phyloP scores from a whole-genome alignment of 2,888 invertebrate species.

The Orchestes rusci region DNA sequence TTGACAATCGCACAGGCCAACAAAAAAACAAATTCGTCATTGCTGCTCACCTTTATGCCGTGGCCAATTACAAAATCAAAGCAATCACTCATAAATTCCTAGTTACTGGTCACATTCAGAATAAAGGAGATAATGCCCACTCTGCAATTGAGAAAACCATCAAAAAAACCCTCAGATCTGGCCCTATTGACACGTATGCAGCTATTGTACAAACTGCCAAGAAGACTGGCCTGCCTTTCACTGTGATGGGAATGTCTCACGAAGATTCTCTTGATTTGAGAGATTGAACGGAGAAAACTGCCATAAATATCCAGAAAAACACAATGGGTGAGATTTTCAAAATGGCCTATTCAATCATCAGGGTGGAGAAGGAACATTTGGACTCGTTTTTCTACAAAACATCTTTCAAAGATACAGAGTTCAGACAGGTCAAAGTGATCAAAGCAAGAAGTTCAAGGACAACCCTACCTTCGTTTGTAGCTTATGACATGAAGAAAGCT shows the following conservation, averaged over 20 bases:
- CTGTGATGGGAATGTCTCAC: constrained; percentile 1
- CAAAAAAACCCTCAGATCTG: constrained; percentile 4
- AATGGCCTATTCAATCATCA: background rate
- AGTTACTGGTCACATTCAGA: too few species aligned
- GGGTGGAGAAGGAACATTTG: constrained; percentile 4
- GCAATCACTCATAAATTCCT: constrained; percentile 10
- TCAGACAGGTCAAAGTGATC: constrained; percentile 1
- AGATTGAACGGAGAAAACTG: constrained; percentile 2
- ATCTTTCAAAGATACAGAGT: constrained; percentile 7
- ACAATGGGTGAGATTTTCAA: constrained; percentile 5
- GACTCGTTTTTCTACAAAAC: constrained; percentile 5
- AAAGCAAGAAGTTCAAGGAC: constrained; percentile 4
- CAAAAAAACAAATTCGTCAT: constrained; percentile 17
- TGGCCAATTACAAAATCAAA: constrained; percentile 11
- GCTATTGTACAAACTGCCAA: constrained; percentile 3
- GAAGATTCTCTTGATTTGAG: constrained; percentile 3
- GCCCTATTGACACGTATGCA: constrained; percentile 5
- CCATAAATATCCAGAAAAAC: constrained; percentile 1
- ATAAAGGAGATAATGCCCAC: constrained; percentile 5
- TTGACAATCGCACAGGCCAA: constrained; percentile 29
- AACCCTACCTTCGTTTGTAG: too few species aligned
- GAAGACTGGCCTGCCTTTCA: constrained; percentile 4
- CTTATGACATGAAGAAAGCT: too few species aligned
- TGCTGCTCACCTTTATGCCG: constrained; percentile 8
- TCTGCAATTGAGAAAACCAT: constrained; percentile 5